A percentile compares a stretch with the other conserved stretches of the same genome.
Evolutionary conservation across 2,113 vertebrate species (phyloP).

Genomic region (Synchiropus splendidus): DNA sequence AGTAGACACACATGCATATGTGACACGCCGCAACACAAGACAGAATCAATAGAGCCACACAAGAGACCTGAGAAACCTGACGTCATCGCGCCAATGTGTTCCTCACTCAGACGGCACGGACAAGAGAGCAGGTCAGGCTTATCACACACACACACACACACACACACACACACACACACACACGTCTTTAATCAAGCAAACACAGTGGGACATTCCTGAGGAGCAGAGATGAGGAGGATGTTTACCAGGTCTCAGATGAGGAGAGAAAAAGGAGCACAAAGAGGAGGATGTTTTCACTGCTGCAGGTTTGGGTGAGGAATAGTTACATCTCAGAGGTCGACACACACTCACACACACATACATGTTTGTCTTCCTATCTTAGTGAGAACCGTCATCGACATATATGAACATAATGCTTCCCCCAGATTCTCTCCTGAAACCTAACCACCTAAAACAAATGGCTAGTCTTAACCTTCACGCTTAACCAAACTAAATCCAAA

Average conservation of each 20-base stretch:
- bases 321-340: background rate
- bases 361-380: too few species aligned
- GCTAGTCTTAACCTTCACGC: too few species aligned
- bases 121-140: constrained; percentile 1
- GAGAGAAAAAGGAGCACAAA: constrained; percentile 19
- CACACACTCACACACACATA: constrained; percentile 5
- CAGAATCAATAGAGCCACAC: too few species aligned
- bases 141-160: constrained; percentile 3
- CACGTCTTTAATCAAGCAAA: background rate
- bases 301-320: constrained; percentile 3
- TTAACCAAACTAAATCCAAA: too few species aligned
- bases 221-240: constrained; percentile 32
- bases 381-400: too few species aligned
- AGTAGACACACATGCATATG: too few species aligned
- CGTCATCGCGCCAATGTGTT: constrained; percentile 3
- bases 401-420: background rate
- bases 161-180: background rate
- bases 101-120: background rate
- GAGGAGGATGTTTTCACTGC: constrained; percentile 39
- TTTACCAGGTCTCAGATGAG: constrained; percentile 18
- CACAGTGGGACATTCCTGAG: constrained; percentile 32
- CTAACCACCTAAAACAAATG: too few species aligned
- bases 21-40: too few species aligned
- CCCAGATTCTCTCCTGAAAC: background rate
- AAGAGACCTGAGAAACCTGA: too few species aligned